phyloP scores from a whole-genome alignment of 23 tunicate genomes.

The Ciona savignyi region DNA sequence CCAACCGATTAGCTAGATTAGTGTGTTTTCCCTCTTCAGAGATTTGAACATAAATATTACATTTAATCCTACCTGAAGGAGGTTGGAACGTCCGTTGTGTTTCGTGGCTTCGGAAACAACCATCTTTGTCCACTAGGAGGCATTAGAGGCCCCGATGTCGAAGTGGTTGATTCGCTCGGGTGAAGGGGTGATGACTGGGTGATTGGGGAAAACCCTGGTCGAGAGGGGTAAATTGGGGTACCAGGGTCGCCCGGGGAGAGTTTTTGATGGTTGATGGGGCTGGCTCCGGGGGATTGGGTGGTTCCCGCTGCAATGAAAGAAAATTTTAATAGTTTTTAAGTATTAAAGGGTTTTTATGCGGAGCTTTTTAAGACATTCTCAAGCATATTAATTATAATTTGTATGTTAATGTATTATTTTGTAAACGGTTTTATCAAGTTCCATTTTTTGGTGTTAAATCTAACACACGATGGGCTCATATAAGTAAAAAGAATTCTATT shows the following conservation, averaged over 20 bases:
- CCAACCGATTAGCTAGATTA: no score
- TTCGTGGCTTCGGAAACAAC: slow-evolving; percentile 11
- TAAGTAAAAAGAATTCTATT: no score
- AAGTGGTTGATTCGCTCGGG: not conserved
- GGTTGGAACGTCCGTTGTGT: not conserved
- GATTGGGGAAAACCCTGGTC: slow-evolving; percentile 22
- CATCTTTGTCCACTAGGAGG: slow-evolving; percentile 11
- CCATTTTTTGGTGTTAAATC: no score
- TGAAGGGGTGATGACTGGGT: slow-evolving; percentile 2
- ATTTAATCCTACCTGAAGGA: not conserved
- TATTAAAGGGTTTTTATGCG: not conserved
- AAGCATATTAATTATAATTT: no score
- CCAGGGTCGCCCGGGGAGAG: not conserved
- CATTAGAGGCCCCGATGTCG: not conserved
- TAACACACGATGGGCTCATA: no score
- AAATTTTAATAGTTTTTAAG: not conserved
- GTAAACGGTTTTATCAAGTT: no score
- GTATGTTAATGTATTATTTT: no score
- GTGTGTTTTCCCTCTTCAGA: no score
- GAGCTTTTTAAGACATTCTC: not conserved
- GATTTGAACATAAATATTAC: no score
- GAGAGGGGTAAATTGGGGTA: not conserved
- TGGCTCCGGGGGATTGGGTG: slow-evolving; percentile 12
- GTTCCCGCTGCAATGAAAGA: slow-evolving; percentile 1
- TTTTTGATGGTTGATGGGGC: slow-evolving; percentile 15